A percentile compares a stretch with the other conserved stretches of the same genome.
phyloP scores from a whole-genome alignment of 2,113 vertebrate genomes.

The Spizaetus ornatus region DNA sequence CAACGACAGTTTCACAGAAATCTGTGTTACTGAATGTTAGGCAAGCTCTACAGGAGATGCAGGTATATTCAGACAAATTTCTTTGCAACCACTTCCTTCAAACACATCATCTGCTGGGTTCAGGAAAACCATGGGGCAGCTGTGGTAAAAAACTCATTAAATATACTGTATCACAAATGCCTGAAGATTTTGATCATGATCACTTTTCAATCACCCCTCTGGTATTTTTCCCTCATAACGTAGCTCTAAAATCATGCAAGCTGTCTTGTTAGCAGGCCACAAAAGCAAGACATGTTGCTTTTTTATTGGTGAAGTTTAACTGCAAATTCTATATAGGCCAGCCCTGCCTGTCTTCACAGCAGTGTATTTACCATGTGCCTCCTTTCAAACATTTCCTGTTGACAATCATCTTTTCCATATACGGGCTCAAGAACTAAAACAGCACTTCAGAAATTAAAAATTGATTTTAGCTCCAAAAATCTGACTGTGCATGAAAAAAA shows the following conservation, averaged over 20 bases:
- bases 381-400: not conserved
- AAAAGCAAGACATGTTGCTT: not conserved
- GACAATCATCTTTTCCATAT: not conserved
- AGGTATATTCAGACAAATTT: constrained; percentile 16
- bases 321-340: not conserved
- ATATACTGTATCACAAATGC: not conserved
- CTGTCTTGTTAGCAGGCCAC: not conserved
- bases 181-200: not conserved
- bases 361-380: not conserved
- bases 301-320: not conserved
- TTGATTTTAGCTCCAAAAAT: constrained; percentile 3
- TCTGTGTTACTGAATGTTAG: not conserved
- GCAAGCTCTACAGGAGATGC: not conserved
- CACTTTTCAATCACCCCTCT: not conserved
- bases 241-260: not conserved
- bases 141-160: not conserved
- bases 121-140: not conserved
- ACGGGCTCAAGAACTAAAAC: not conserved
- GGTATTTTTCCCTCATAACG: not conserved
- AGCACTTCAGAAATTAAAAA: constrained; percentile 33
- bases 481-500: not conserved
- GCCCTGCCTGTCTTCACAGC: not conserved
- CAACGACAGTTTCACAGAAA: not conserved
- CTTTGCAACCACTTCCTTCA: not conserved
- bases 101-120: not conserved